Evolutionary conservation across 1,140 invertebrate species (phyloP), one percentile per base, ranked within the genome.

Genomic region (Bombus consobrinus): DNA sequence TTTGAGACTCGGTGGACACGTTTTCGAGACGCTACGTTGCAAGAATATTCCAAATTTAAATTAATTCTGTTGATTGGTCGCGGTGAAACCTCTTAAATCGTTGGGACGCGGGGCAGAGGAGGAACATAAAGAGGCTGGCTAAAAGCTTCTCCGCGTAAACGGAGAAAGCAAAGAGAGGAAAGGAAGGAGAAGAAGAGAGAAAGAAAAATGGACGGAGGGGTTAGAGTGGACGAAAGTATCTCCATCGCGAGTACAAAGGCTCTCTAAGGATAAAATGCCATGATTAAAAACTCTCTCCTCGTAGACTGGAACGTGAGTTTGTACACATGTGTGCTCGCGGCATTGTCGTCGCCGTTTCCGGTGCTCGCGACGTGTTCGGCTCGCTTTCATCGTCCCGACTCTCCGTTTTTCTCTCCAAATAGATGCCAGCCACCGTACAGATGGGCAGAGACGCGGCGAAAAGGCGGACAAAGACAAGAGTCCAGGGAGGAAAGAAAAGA

Each of bases 201-300:
- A 43, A 13, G 47, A 53, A 22, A 53, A 53, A 68, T 12, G 18
- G 34, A 22, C 9, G 34, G 3, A 25, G 37, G 25, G 28, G 4
- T 3, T 10, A 32, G 22, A 6, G 39, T 32, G 12, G 43, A 41
- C 74, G 83, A 84, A 80, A 84, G 76, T 84, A 78, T 84, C 76
- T 80, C 72, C 53, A 6, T 81, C 71, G 69, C 10, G 25, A n/a
- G 32, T 13, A 82, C 71, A 85, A 86, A 82, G 79, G 13, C 34
- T 86, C 79, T 83, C 47, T 83, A 66, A 34, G 64, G 47, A 86
- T 86, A 86, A 83, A 86, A 86, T 86, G 85, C 62, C 53, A 83
- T 83, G 85, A 86, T 86, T 86, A 86, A 83, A 86, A 86, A 77
- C 72, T 71, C 80, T 83, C 72, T 39, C 57, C 74, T 34, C 41